A percentile compares a stretch with the other conserved stretches of the same genome.
These are phyloP conservation scores for Allygus modestus DNA, from an alignment of 2,888 invertebrate genomes.

Conservation along the genomic window DNA sequence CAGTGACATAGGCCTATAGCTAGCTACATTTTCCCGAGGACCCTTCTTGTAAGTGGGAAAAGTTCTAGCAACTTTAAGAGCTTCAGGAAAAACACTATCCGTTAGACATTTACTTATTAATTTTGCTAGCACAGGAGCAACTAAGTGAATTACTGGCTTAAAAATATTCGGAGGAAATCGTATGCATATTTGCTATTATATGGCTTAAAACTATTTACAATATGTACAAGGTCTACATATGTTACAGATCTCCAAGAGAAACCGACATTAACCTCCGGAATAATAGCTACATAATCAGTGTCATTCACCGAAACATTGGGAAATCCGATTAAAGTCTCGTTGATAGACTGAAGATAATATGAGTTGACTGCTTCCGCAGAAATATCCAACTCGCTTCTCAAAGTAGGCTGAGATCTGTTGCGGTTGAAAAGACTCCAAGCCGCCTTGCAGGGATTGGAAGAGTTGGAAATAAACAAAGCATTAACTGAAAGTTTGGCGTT, in stretches of 20 bases:
- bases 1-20: slow-evolving; percentile 7
- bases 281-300: background rate
- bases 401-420: background rate
- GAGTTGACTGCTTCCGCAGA: background rate
- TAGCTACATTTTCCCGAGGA: background rate
- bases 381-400: background rate
- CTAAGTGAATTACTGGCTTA: slow-evolving; percentile 27
- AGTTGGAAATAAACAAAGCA: slow-evolving; percentile 21
- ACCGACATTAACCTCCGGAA: background rate
- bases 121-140: slow-evolving; percentile 5
- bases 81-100: slow-evolving; percentile 16
- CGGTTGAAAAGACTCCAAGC: slow-evolving; percentile 29
- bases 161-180: slow-evolving; percentile 9
- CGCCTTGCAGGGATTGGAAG: slow-evolving; percentile 41
- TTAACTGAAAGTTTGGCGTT: slow-evolving; percentile 25
- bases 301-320: background rate
- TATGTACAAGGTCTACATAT: background rate
- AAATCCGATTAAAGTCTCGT: background rate
- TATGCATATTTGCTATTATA: slow-evolving; percentile 27
- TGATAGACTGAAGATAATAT: background rate
- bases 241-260: background rate
- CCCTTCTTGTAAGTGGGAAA: slow-evolving; percentile 41
- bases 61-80: slow-evolving; percentile 31
- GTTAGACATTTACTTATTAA: slow-evolving; percentile 5
- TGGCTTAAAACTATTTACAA: slow-evolving; percentile 25